A percentile compares a stretch with the other conserved stretches of the same genome.
These are phyloP conservation scores for Gallinago paraguaiae DNA, from an alignment of 2,113 vertebrate species.

Conservation along the genomic window DNA sequence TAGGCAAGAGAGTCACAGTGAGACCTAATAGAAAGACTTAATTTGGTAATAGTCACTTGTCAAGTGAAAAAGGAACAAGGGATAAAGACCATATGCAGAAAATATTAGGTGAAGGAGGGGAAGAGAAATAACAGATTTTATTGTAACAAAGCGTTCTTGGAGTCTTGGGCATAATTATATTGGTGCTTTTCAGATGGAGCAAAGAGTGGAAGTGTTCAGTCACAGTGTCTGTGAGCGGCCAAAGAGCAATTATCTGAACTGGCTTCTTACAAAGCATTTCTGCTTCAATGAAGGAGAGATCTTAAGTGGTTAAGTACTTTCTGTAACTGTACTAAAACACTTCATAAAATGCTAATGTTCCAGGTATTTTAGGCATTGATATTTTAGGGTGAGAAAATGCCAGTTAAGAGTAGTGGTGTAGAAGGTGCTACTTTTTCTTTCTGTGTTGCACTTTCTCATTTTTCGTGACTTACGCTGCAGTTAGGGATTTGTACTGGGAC, in stretches of 20 bases:
- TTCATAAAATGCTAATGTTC: neutral
- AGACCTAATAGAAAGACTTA: neutral
- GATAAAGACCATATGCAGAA: neutral
- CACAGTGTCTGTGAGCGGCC: neutral
- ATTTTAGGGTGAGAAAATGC: neutral
- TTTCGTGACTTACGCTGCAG: neutral
- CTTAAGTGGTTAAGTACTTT: neutral
- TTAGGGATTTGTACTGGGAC: neutral
- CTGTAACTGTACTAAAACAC: neutral
- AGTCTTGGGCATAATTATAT: neutral
- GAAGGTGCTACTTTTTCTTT: neutral
- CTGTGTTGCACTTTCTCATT: neutral
- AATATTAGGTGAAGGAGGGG: neutral
- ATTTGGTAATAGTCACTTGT: neutral
- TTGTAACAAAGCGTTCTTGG: neutral
- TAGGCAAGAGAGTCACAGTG: neutral
- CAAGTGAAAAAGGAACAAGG: neutral
- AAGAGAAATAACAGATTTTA: neutral
- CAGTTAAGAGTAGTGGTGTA: neutral
- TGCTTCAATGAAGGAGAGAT: neutral
- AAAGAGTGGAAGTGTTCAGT: neutral
- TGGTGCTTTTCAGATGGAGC: neutral
- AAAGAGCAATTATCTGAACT: neutral
- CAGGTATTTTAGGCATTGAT: neutral
- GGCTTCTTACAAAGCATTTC: neutral